Conservation (phyloP, 2,888 invertebrate genomes). For the Rhaphigaster nebulosa region DNA sequence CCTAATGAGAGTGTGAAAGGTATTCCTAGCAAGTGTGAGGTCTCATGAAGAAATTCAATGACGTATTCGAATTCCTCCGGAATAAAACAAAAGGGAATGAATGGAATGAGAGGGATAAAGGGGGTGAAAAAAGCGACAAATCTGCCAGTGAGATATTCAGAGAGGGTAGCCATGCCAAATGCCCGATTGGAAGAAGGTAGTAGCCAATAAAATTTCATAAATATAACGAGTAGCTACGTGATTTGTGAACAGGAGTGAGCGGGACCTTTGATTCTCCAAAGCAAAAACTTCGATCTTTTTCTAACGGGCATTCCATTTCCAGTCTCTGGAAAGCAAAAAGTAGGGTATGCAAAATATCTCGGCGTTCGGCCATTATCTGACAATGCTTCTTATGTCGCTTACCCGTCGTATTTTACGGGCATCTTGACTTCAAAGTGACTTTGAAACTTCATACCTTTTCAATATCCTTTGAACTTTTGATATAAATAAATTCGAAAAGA, state of each 20-base stretch:
- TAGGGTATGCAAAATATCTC: slow-evolving; percentile 46
- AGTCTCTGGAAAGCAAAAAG: slow-evolving; percentile 35
- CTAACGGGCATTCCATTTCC: slow-evolving; percentile 49
- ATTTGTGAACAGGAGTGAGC: slow-evolving; percentile 53
- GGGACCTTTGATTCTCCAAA: slow-evolving; percentile 46
- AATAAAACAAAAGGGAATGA: slow-evolving; percentile 42
- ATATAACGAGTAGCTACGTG: slow-evolving; percentile 56
- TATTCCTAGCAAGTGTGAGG: slow-evolving; percentile 40
- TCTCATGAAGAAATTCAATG: slow-evolving; percentile 47
- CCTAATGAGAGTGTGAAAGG: slow-evolving; percentile 50
- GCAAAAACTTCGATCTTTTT: slow-evolving; percentile 38
- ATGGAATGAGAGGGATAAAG: slow-evolving; percentile 25
- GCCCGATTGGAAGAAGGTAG: slow-evolving; percentile 46
- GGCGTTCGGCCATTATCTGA: background rate
- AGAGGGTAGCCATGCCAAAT: slow-evolving; percentile 37
- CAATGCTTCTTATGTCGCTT: slow-evolving; percentile 3
- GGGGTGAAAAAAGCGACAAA: background rate
- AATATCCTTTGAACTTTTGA: background rate
- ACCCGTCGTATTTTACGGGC: background rate
- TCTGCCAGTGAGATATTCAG: slow-evolving; percentile 41
- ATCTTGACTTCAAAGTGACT: background rate
- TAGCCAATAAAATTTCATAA: slow-evolving; percentile 56
- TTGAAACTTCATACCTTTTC: background rate
- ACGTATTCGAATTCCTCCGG: slow-evolving; percentile 27
- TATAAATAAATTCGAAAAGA: background rate